Conservation (phyloP, 2,888 invertebrate species). For the Leptarthrus brevirostris region DNA sequence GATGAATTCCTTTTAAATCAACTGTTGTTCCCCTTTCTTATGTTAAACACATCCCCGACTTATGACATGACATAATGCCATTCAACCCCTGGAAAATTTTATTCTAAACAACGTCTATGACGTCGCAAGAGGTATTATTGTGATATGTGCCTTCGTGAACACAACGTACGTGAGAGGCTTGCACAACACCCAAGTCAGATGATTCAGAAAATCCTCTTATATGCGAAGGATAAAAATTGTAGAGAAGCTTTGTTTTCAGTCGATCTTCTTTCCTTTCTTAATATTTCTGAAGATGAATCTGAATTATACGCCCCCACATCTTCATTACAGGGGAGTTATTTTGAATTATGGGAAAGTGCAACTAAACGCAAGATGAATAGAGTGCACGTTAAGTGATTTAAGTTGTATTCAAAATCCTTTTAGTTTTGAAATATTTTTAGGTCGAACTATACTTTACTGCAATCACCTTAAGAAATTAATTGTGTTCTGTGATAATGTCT, state of each 20-base stretch:
- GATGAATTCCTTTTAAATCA: not conserved
- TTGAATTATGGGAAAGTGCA: too few species aligned
- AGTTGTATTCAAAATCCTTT: too few species aligned
- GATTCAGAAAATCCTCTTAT: conserved; percentile 18
- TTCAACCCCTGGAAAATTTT: not conserved
- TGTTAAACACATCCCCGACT: conserved; percentile 7
- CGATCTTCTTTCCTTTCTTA: not conserved
- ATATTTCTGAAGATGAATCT: not conserved
- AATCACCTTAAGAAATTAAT: too few species aligned
- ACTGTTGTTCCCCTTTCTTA: not conserved
- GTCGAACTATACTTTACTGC: too few species aligned
- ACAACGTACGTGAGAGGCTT: not conserved
- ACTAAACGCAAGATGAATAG: too few species aligned
- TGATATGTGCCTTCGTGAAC: not conserved
- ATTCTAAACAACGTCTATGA: not conserved
- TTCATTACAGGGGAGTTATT: too few species aligned
- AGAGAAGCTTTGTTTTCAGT: not conserved
- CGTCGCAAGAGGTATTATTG: conserved; percentile 6
- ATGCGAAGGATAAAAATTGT: not conserved
- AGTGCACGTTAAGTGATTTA: too few species aligned
- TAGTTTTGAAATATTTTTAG: too few species aligned
- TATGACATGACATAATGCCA: conserved; percentile 18
- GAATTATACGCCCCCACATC: too few species aligned
- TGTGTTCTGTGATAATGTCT: too few species aligned
- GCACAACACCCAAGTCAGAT: not conserved